Evolutionary conservation across 2,888 invertebrate species (phyloP).

Genomic region (Hydrotaea cyrtoneurina): DNA sequence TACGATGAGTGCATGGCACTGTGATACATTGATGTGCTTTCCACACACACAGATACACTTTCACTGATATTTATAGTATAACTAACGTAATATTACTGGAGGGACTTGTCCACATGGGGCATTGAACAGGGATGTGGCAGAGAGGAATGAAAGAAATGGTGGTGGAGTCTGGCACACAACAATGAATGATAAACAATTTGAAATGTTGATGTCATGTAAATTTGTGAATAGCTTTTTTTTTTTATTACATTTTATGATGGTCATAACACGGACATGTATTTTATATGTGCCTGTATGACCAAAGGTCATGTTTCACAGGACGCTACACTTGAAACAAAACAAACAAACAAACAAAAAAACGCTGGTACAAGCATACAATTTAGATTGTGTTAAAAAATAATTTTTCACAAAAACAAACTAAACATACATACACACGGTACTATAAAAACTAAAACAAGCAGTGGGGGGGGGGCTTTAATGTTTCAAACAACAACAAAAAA

Average conservation of each 20-base stretch:
- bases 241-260: constrained; percentile 19
- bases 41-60: neutral
- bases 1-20: constrained; percentile 4
- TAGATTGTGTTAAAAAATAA: neutral
- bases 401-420: neutral
- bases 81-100: neutral
- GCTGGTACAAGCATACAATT: neutral
- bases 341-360: too few species aligned
- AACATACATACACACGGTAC: neutral
- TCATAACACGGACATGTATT: constrained; percentile 7
- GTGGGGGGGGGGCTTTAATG: too few species aligned
- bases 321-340: too few species aligned
- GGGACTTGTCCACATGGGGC: too few species aligned
- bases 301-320: constrained; percentile 9
- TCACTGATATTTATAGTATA: too few species aligned
- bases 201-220: constrained; percentile 30
- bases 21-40: neutral
- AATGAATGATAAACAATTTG: constrained; percentile 47
- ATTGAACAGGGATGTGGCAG: too few species aligned
- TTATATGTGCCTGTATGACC: neutral
- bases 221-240: constrained; percentile 10
- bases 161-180: constrained; percentile 3
- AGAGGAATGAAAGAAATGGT: too few species aligned
- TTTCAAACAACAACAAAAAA: too few species aligned
- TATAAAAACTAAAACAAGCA: too few species aligned